Evolutionary conservation across 2,113 vertebrate genomes (phyloP).

Genomic region (Hippocampus zosterae): DNA sequence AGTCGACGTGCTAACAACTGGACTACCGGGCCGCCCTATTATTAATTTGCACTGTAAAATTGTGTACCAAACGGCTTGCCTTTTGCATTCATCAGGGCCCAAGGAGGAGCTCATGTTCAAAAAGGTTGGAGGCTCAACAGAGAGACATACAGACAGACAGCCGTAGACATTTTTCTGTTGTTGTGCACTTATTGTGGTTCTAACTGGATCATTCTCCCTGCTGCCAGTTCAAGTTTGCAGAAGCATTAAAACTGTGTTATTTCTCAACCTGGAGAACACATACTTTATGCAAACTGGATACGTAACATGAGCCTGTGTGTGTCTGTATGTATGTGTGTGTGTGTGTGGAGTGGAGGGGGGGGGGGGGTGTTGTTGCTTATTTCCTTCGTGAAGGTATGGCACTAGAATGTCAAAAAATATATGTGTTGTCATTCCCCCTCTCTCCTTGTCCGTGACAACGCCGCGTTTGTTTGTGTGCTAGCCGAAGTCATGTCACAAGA

Average conservation of each 20-base stretch:
- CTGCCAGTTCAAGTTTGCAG: slow-evolving; percentile 1
- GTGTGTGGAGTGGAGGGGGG: neutral
- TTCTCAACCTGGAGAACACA: slow-evolving; percentile 28
- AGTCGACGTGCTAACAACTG: too few relatives aligned
- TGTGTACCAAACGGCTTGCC: too few relatives aligned
- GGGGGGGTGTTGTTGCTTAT: slow-evolving; percentile 6
- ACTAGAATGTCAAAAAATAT: slow-evolving; percentile 37
- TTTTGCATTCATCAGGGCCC: too few relatives aligned
- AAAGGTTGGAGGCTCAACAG: neutral
- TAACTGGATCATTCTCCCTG: slow-evolving; percentile 4
- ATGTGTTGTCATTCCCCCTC: slow-evolving; percentile 30
- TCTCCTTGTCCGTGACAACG: slow-evolving; percentile 28
- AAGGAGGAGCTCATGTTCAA: neutral
- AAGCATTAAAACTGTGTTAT: slow-evolving; percentile 24
- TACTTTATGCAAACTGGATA: slow-evolving; percentile 35
- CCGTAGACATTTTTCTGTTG: neutral
- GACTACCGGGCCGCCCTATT: too few relatives aligned
- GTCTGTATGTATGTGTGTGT: neutral
- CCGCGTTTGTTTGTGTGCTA: slow-evolving; percentile 53
- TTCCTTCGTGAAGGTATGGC: slow-evolving; percentile 35
- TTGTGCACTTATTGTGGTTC: neutral
- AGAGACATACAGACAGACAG: neutral
- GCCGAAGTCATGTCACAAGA: slow-evolving; percentile 44
- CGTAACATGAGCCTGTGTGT: slow-evolving; percentile 6
- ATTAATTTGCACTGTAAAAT: too few relatives aligned